Base-by-base conservation (phyloP, 2,888 invertebrate species). In the Epinotia ramella region DNA sequence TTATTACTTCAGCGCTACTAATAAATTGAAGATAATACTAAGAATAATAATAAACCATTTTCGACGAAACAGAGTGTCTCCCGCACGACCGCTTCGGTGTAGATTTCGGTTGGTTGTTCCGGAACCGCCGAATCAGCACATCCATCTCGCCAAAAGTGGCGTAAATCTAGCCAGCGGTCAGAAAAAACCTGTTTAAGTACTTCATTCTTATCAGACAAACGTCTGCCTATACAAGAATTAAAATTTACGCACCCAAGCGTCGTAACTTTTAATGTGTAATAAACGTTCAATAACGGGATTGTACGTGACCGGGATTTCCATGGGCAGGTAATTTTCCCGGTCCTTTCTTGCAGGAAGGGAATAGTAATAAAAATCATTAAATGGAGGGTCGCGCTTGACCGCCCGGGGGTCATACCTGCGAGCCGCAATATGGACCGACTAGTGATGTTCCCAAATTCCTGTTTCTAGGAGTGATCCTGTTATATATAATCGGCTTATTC, bases 291-390 rank as follows among this genome's bases (percentile, higher is more conserved):
- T 91, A 90, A 86, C 84, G 85, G 84, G 87, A 88, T 87, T 88
- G 85, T 87, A 86, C 85, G 87, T 83, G 84, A 84, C 81, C 80
- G 75, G 83, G 80, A 78, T 83, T 83, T 84, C 82, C 83, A 84
- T 81, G 83, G 83, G 78, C 88, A 88, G 89, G 89, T 89, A 89
- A 88, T 89, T 88, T 88, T 84, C 84, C 86, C 83, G 87, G 84
- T 86, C 90, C 86, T 82, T 81, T 62, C 75, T 75, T 78, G 68
- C 70, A 83, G 87, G 87, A 87, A 88, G 84, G 84, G 85, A 81
- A 85, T 81, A 81, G 85, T 85, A 88, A 90, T 91, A 91, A 91
- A 91, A 90, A 91, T 88, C 89, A 90, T 91, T 89, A 91, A 89
- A 90, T 88, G 89, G 88, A 87, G 86, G 86, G 79, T 73, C 84